Base-by-base conservation (phyloP, 2,113 vertebrate species). In the Leucoraja erinaceus region DNA sequence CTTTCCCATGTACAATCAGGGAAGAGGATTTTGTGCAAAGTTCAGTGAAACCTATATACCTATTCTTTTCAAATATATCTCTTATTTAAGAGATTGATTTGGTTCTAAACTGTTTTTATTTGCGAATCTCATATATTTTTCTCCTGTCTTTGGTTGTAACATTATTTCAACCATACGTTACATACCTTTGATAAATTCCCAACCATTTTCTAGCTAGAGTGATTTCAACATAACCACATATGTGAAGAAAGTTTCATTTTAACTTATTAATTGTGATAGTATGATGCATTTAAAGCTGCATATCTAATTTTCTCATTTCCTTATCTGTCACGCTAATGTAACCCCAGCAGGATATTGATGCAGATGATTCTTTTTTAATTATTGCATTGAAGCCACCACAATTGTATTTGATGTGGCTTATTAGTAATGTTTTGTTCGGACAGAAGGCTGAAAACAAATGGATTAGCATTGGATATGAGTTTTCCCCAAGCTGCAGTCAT, bases 351-450 rank as follows among this genome's bases (percentile, higher is more conserved):
- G 66, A 91, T 7, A 38, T 22, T 91, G 68, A 31, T 72, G 31
- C 90, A 91, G 3, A 72, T 91, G n/a, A 38, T 47, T 54, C 90
- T 9, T 9, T 70, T 91, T 91, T 91, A 91, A 91, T 91, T 66
- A 22, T 90, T 90, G 31, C 66, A 38, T 70, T 70, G 56, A 70
- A 90, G 63, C 88, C 33, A 47, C 47, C 90, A 91, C 54, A 20
- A 70, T 74, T 74, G 38, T 33, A 47, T 54, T 91, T 54, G 72
- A 70, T 91, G 66, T 91, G 90, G 8, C 66, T 91, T 91, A 91
- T 54, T 91, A 74, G 31, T 47, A 38, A 72, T 33, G 72, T 91
- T 91, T 91, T 25, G 68, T 74, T 72, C 25, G 70, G 90, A 12
- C 31, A 70, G 66, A 54, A 74, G 16, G 38, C 10, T 68, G 72